Evolutionary conservation across 2,113 vertebrate species (phyloP).

Genomic region (Xenopus borealis): DNA sequence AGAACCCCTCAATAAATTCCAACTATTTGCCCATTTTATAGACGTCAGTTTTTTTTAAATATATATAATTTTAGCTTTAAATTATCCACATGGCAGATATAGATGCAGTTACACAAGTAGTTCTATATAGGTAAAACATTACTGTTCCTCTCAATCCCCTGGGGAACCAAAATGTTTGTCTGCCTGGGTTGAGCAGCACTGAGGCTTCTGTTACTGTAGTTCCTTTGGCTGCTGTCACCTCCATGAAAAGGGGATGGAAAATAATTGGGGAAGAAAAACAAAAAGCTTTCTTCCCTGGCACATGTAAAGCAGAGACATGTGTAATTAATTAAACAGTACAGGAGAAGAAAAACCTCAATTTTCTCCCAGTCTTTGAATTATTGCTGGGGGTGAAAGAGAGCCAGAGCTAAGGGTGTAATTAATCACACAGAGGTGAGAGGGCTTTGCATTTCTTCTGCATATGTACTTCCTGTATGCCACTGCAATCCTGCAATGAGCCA

Average conservation of each 20-base stretch:
- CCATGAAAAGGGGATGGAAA: slow-evolving; percentile 27
- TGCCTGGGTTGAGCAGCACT: slow-evolving; percentile 1
- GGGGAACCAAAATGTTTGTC: slow-evolving; percentile 5
- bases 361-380: slow-evolving; percentile 47
- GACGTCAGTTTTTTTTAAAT: too few relatives aligned
- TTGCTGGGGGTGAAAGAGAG: slow-evolving; percentile 42
- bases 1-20: too few relatives aligned
- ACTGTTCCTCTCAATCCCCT: neutral
- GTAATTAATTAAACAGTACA: slow-evolving; percentile 47
- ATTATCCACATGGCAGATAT: too few relatives aligned
- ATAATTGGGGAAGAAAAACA: slow-evolving; percentile 47
- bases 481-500: slow-evolving; percentile 43
- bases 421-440: slow-evolving; percentile 46
- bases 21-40: too few relatives aligned
- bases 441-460: slow-evolving; percentile 44
- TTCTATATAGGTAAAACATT: neutral
- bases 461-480: slow-evolving; percentile 45
- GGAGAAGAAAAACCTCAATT: slow-evolving; percentile 46
- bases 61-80: too few relatives aligned
- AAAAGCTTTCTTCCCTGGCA: slow-evolving; percentile 42
- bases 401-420: slow-evolving; percentile 44
- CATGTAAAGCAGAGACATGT: slow-evolving; percentile 43
- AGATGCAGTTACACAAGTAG: neutral
- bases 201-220: slow-evolving; percentile 17
- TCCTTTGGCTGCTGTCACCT: slow-evolving; percentile 39